phyloP scores from a whole-genome alignment of 2,113 vertebrate genomes.

The Dromaius novaehollandiae region DNA sequence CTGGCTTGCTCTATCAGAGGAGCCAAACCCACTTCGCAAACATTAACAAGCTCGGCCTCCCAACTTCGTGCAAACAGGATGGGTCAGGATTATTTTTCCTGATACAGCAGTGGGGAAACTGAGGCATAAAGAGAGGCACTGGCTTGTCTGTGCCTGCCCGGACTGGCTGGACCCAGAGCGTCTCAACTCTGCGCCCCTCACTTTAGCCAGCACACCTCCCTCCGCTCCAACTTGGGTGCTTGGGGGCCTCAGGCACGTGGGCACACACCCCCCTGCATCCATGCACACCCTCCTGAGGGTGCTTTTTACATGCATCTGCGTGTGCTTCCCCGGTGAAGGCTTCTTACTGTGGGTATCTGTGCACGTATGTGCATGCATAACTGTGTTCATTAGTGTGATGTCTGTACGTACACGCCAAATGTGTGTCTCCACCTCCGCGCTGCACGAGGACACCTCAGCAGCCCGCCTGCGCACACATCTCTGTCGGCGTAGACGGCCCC shows the following conservation, averaged over 20 bases:
- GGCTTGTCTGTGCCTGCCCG: background rate
- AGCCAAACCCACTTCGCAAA: constrained; percentile 63
- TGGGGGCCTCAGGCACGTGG: rapidly evolving
- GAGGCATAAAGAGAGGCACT: background rate
- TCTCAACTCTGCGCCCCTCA: background rate
- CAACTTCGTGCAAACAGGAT: background rate
- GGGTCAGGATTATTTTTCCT: constrained; percentile 4
- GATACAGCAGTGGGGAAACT: background rate
- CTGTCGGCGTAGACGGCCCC: rapidly evolving
- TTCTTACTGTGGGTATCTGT: background rate
- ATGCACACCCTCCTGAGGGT: background rate
- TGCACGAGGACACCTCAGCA: rapidly evolving
- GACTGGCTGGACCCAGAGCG: background rate
- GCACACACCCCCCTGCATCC: background rate
- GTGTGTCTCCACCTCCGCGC: background rate
- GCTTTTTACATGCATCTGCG: background rate
- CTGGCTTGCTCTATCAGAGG: constrained; percentile 25
- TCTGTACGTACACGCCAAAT: background rate
- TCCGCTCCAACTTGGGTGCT: background rate
- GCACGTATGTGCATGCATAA: background rate
- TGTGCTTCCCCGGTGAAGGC: rapidly evolving
- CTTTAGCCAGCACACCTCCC: background rate
- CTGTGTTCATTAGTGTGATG: rapidly evolving
- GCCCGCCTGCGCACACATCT: rapidly evolving
- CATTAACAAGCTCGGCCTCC: background rate